A percentile compares a stretch with the other conserved stretches of the same genome.
Conservation (phyloP, 2,113 vertebrate genomes). For the Cephalopterus ornatus region DNA sequence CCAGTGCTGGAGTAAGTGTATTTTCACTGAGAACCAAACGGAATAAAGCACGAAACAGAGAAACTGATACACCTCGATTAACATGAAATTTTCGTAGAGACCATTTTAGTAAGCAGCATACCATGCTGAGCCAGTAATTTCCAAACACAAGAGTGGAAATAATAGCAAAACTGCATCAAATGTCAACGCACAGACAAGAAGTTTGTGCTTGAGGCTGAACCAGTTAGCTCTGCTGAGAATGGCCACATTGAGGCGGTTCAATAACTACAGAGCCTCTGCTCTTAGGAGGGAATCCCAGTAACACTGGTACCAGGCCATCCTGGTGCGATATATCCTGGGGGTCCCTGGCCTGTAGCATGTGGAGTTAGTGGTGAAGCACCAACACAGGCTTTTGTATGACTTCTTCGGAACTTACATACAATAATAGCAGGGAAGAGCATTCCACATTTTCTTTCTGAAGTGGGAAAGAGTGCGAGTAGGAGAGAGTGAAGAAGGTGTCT, state of each 20-base stretch:
- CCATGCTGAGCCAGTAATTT: neutral
- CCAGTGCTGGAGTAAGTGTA: neutral
- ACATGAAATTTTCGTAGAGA: neutral
- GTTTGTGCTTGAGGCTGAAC: neutral
- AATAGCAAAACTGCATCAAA: neutral
- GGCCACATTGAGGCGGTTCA: accelerated
- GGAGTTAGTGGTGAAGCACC: neutral
- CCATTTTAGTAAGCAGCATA: neutral
- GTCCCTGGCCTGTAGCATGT: too few relatives aligned
- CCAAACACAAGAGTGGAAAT: neutral
- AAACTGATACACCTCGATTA: neutral
- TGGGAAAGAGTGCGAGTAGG: neutral
- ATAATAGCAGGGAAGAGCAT: neutral
- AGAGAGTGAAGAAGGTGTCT: neutral
- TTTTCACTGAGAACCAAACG: neutral
- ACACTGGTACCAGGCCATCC: neutral
- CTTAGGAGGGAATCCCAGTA: neutral
- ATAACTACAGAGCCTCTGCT: neutral
- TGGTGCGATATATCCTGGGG: neutral
- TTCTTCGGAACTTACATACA: neutral
- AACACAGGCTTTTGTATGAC: neutral
- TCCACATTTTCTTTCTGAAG: neutral
- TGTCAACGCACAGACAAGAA: neutral
- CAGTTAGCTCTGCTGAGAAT: neutral
- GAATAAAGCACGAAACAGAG: neutral